Evolutionary conservation across 2,113 vertebrate species (phyloP).

Genomic region (Cinclus mexicanus): DNA sequence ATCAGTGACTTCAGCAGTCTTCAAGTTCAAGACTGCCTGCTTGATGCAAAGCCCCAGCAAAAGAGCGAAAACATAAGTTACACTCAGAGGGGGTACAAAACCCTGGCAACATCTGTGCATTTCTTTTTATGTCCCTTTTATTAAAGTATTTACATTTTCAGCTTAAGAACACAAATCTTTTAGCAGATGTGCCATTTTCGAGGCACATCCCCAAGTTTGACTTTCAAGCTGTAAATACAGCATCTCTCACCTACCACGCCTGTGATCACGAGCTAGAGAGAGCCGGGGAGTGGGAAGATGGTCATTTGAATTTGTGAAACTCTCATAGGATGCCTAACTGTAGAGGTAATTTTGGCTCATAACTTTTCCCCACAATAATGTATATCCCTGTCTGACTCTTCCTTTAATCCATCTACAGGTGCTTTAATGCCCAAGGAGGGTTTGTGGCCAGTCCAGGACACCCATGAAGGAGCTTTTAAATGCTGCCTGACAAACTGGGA

Average conservation of each 20-base stretch:
- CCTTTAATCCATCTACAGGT: background rate
- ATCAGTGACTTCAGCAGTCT: background rate
- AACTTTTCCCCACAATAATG: background rate
- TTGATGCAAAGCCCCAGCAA: background rate
- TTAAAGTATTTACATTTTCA: background rate
- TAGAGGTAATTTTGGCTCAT: background rate
- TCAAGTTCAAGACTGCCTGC: background rate
- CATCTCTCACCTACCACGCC: background rate
- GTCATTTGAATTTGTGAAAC: constrained; percentile 20
- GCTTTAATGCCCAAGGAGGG: background rate
- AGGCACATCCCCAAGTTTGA: background rate
- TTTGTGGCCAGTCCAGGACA: background rate
- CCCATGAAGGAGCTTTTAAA: background rate
- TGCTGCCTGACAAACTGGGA: background rate
- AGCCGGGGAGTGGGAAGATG: background rate
- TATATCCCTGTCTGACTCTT: background rate
- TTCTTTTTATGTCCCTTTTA: background rate
- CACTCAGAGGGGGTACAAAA: background rate
- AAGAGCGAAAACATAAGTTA: background rate
- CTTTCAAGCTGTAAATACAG: constrained; percentile 33
- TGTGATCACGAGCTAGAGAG: background rate
- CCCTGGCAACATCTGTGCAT: background rate
- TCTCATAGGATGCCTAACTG: background rate
- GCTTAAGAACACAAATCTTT: background rate
- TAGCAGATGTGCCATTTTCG: background rate